Evolutionary conservation across 2,888 invertebrate genomes (phyloP), one percentile per base, ranked within the genome.

Genomic region (Tricholauxania praeusta): DNA sequence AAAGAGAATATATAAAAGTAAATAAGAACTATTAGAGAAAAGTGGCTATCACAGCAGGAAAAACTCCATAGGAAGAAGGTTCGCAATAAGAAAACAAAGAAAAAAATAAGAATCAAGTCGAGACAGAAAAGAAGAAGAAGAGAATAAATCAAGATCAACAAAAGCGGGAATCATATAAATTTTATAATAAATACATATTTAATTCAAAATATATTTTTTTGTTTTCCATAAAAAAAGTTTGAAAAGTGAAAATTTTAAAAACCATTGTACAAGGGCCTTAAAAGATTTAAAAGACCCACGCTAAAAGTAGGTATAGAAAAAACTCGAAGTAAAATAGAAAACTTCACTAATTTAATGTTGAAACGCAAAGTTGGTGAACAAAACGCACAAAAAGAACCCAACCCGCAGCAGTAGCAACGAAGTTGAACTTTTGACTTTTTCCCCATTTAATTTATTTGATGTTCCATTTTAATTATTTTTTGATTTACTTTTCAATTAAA

Each of bases 401-500:
- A 39, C 62, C 52, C 67, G 51, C 68, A 62, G 17, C 68, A 62
- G 73, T 74, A 74, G 71, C 75, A 76, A 63, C 47, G 51, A 72
- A 65, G 28, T 57, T 71, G 65, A 68, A 75, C 68, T 73, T 72
- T 73, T 74, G 70, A 70, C 71, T 74, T 71, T 74, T 70, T 62
- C 72, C 17, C n/a, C 51, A 52, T 53, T 59, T 15, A 51, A 3
- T 32, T 71, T 0, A 47, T 14, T 39, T 60, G n/a, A 53, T 32
- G n/a, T 67, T 39, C 39, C 71, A 28, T 12, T 55, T 47, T 47
- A 10, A 57, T 52, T n/a, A 32, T 15, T 28, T 66, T 28, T 22
- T 49, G 3, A 32, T 55, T 17, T 67, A n/a, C 17, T 65, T 66
- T 69, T 60, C 64, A 70, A 57, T 47, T 17, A 49, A 66, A 49